Evolutionary conservation across 2,113 vertebrate species (phyloP).

Genomic region (Nesogale talazaci): DNA sequence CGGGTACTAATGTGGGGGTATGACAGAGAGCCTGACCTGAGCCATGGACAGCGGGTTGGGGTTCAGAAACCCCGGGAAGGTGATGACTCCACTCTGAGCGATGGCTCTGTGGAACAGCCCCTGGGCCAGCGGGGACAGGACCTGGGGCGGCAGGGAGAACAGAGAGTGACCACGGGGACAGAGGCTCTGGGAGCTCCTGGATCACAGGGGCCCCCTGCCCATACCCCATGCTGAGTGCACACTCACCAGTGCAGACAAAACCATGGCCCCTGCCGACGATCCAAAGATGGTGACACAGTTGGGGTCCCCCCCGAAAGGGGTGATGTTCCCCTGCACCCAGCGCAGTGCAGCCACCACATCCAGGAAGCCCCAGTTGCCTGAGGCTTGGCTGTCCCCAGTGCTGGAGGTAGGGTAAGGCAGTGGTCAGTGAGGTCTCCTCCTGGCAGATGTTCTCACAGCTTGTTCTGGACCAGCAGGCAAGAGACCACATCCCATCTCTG

Average conservation of each 20-base stretch:
- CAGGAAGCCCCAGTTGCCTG: too few relatives aligned
- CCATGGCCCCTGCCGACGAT: constrained; percentile 84
- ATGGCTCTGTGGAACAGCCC: too few relatives aligned
- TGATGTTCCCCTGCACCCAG: too few relatives aligned
- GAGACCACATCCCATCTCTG: background rate
- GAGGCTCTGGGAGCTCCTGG: background rate
- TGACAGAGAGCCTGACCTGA: constrained; percentile 51
- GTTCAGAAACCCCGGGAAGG: background rate
- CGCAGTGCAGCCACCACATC: too few relatives aligned
- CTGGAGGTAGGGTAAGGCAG: constrained; percentile 71
- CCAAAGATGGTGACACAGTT: too few relatives aligned
- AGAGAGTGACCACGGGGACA: background rate
- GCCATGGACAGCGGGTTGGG: constrained; percentile 34
- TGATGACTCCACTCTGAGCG: constrained; percentile 87
- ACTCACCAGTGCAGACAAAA: constrained; percentile 82
- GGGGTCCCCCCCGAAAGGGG: too few relatives aligned
- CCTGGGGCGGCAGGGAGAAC: constrained; percentile 72
- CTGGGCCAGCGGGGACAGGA: constrained; percentile 85
- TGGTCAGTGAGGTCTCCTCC: background rate
- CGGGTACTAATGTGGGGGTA: too few relatives aligned
- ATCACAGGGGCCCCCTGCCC: background rate
- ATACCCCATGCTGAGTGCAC: background rate
- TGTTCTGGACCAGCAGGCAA: background rate
- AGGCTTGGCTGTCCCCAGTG: constrained; percentile 86
- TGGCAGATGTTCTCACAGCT: too few relatives aligned